Evolutionary conservation across 2,113 vertebrate genomes (phyloP).

Genomic region (Crypturellus undulatus): DNA sequence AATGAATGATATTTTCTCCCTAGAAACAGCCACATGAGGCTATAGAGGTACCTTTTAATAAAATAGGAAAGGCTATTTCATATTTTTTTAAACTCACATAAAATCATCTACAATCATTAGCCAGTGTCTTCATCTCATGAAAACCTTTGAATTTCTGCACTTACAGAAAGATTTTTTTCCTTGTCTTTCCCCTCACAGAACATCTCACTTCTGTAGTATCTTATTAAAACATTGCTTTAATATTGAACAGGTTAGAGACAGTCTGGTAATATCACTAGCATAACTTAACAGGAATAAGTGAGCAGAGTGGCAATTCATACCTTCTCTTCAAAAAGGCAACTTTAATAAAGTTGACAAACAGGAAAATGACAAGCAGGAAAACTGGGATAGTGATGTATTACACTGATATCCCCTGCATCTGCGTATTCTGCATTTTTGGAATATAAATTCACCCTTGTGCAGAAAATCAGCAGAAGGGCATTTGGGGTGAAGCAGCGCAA

Average conservation of each 20-base stretch:
- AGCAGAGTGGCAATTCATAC: not conserved
- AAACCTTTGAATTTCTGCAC: not conserved
- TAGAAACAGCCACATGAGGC: not conserved
- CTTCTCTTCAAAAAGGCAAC: not conserved
- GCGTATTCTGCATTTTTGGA: not conserved
- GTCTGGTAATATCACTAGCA: not conserved
- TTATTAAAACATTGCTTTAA: not conserved
- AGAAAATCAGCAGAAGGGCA: not conserved
- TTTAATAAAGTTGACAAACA: not conserved
- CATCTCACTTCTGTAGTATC: not conserved
- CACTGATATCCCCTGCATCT: not conserved
- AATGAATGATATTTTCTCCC: not conserved
- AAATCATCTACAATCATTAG: not conserved
- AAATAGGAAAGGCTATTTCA: not conserved
- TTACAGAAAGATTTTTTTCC: not conserved
- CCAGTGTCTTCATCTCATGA: not conserved
- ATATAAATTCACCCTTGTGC: not conserved
- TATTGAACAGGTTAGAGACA: not conserved
- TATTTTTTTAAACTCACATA: not conserved
- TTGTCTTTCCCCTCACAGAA: not conserved
- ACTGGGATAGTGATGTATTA: not conserved
- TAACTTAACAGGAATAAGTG: not conserved
- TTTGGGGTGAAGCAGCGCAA: accelerated
- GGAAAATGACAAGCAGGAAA: not conserved
- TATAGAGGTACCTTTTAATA: not conserved